Evolutionary conservation across 2,888 invertebrate species (phyloP).

Genomic region (Congeria kusceri): DNA sequence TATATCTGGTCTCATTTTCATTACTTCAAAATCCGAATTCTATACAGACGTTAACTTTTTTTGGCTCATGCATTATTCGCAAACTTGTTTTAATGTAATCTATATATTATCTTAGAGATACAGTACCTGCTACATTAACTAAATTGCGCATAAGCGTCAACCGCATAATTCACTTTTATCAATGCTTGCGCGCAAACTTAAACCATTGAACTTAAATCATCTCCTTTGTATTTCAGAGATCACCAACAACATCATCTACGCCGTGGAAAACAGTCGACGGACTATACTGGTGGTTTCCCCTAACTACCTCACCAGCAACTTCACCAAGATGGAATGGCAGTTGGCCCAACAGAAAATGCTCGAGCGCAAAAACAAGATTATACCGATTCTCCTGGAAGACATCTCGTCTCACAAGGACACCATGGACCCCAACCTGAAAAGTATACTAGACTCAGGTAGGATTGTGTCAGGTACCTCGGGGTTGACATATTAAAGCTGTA

Average conservation of each 20-base stretch:
- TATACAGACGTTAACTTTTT: too few species aligned
- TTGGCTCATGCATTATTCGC: too few species aligned
- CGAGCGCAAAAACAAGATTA: not conserved
- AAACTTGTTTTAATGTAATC: too few species aligned
- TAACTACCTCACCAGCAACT: not conserved
- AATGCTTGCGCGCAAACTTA: too few species aligned
- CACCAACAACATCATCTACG: conserved; percentile 8
- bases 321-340: conserved; percentile 5
- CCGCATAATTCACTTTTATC: too few species aligned
- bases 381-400: not conserved
- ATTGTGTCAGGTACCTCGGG: too few species aligned
- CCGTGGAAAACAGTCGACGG: not conserved
- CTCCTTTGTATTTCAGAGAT: not conserved
- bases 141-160: too few species aligned
- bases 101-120: too few species aligned
- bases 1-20: too few species aligned
- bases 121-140: too few species aligned
- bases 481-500: not conserved
- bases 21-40: too few species aligned
- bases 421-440: conserved; percentile 1
- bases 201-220: too few species aligned
- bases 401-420: not conserved
- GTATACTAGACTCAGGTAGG: conserved; percentile 4
- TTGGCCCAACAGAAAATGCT: not conserved
- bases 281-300: not conserved